Percentiles rank a stretch among this genome's conserved stretches.
These are phyloP conservation scores for Turnix velox DNA, from an alignment of 2,113 vertebrate species.

Conservation along the genomic window DNA sequence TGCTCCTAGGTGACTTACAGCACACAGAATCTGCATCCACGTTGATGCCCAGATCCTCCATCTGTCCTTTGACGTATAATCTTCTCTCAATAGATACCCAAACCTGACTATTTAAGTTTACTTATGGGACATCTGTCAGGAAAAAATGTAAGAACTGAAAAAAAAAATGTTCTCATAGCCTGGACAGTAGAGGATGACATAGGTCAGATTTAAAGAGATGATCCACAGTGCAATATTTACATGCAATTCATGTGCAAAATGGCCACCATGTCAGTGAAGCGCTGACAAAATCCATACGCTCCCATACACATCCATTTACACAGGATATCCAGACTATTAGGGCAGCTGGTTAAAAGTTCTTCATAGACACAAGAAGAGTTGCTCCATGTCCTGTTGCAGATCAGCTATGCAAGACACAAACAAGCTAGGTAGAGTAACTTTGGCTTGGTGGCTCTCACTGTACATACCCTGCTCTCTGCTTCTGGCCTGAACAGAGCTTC, in stretches of 20 bases:
- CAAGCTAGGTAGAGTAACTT: fast-evolving
- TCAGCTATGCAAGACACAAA: neutral
- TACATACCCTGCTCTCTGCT: fast-evolving
- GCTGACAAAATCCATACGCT: neutral
- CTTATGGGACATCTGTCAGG: neutral
- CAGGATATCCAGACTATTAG: neutral
- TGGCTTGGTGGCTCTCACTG: neutral
- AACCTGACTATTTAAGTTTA: neutral
- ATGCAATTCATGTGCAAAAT: neutral
- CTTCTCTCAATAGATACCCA: neutral
- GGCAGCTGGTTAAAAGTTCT: neutral
- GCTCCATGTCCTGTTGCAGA: neutral
- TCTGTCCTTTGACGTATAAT: neutral
- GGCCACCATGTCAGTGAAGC: fast-evolving
- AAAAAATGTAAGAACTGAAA: neutral
- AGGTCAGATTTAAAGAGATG: neutral
- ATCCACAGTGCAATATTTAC: neutral
- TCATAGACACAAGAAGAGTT: neutral
- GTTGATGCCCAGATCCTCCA: neutral
- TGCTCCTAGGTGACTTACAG: neutral
- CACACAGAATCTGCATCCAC: neutral
- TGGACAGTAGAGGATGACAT: neutral
- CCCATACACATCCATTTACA: neutral
- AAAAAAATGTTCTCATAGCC: neutral
- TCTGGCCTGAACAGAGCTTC: neutral